These are phyloP conservation scores for Uropetala carovei DNA, from an alignment of 2,888 invertebrate genomes.

Conservation along the genomic window DNA sequence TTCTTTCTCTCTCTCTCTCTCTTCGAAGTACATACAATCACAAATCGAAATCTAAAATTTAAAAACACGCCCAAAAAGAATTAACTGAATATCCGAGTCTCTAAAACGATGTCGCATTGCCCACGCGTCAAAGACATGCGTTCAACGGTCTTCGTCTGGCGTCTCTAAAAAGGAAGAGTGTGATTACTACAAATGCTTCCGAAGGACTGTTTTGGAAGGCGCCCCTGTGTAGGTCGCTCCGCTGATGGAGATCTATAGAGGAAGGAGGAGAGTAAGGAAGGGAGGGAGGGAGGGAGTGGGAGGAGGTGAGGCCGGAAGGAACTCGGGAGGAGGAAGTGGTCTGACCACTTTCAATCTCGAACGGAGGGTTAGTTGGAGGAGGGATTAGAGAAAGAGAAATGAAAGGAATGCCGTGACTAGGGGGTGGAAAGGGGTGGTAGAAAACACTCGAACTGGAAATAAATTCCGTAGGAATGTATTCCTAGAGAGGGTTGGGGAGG, in stretches of 20 bases:
- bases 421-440: conserved; percentile 3
- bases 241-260: neutral
- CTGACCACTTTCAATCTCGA: conserved; percentile 55
- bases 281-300: neutral
- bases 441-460: neutral
- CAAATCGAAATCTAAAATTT: too few relatives aligned
- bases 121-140: too few relatives aligned
- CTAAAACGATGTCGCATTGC: too few relatives aligned
- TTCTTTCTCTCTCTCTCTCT: too few relatives aligned
- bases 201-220: too few relatives aligned
- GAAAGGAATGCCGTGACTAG: neutral
- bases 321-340: neutral
- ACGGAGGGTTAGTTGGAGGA: neutral
- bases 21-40: too few relatives aligned
- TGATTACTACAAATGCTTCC: neutral
- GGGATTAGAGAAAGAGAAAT: neutral
- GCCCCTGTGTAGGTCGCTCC: too few relatives aligned
- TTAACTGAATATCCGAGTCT: too few relatives aligned
- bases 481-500: neutral
- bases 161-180: neutral
- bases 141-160: too few relatives aligned
- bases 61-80: too few relatives aligned
- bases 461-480: neutral
- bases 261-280: neutral
- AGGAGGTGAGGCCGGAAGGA: neutral